Evolutionary conservation across 1,140 invertebrate species (phyloP).

Genomic region (Zaprionus camerounensis): DNA sequence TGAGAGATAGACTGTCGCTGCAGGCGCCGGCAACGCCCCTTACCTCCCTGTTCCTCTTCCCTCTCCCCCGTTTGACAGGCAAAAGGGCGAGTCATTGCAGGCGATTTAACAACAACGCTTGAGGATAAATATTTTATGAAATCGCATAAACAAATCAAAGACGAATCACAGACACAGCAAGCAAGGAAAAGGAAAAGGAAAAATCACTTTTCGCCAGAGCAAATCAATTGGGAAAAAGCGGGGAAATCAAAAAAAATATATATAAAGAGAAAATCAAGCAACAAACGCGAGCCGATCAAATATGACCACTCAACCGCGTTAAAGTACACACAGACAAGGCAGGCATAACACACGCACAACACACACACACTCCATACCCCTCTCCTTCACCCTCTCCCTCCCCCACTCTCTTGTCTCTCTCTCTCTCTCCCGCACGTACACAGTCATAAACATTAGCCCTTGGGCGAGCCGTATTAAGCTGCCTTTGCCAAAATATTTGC

Average conservation of each 20-base stretch:
- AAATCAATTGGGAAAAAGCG: slow-evolving; percentile 37
- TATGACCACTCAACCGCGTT: slow-evolving; percentile 80
- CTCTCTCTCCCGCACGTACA: slow-evolving; percentile 7
- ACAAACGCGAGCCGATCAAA: slow-evolving; percentile 71
- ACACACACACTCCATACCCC: neutral
- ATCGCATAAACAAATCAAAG: slow-evolving; percentile 83
- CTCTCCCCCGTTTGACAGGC: neutral
- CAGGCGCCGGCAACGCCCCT: slow-evolving; percentile 2
- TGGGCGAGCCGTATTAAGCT: slow-evolving; percentile 53
- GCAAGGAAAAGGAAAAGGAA: slow-evolving; percentile 37
- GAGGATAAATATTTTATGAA: slow-evolving; percentile 83
- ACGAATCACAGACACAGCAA: slow-evolving; percentile 68
- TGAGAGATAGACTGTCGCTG: slow-evolving; percentile 23
- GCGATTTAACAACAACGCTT: slow-evolving; percentile 80
- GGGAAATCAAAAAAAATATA: slow-evolving; percentile 23
- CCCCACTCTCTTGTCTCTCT: neutral
- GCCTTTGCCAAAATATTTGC: slow-evolving; percentile 76
- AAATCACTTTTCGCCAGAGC: slow-evolving; percentile 63
- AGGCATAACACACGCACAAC: slow-evolving; percentile 8
- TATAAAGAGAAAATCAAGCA: slow-evolving; percentile 38
- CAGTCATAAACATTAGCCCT: slow-evolving; percentile 68
- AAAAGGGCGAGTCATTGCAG: slow-evolving; percentile 80
- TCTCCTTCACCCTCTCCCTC: neutral
- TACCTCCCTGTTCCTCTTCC: neutral
- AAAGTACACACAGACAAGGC: slow-evolving; percentile 42